Evolutionary conservation across 2,113 vertebrate species (phyloP).

Genomic region (Nyctereutes procyonoides): DNA sequence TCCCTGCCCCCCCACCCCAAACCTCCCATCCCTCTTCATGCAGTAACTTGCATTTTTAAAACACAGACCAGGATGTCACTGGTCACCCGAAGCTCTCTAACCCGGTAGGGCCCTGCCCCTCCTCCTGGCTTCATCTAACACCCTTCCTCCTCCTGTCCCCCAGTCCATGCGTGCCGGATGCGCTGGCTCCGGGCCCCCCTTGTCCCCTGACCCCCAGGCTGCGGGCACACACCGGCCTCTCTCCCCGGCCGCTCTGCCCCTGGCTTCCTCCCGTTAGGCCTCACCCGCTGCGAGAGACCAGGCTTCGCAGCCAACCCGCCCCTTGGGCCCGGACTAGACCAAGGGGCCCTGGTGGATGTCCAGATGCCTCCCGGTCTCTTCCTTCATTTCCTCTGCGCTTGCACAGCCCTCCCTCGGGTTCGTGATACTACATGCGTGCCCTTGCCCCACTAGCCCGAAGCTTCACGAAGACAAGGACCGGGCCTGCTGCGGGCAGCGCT

Average conservation of each 20-base stretch:
- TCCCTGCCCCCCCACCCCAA: not conserved
- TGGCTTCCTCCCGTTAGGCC: too few species aligned
- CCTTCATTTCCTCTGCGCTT: not conserved
- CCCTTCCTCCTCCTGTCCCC: too few species aligned
- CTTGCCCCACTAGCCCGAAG: not conserved
- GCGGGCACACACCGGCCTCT: not conserved
- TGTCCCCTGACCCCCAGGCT: not conserved
- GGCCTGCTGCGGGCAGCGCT: not conserved
- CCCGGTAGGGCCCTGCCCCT: not conserved
- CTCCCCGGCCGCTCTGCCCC: not conserved
- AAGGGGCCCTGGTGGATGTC: not conserved
- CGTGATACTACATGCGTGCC: too few species aligned
- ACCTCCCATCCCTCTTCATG: not conserved
- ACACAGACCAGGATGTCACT: not conserved
- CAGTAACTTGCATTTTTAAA: not conserved
- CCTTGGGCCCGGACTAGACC: not conserved
- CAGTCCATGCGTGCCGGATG: accelerated
- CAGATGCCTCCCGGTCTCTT: not conserved
- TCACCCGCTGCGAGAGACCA: not conserved
- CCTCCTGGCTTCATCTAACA: not conserved
- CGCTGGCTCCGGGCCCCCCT: accelerated
- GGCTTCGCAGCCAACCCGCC: not conserved
- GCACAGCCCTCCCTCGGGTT: not conserved
- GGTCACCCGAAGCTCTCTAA: not conserved
- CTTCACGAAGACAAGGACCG: not conserved